Conservation (phyloP, 1,140 invertebrate genomes). For the Papilio polyxenes region DNA sequence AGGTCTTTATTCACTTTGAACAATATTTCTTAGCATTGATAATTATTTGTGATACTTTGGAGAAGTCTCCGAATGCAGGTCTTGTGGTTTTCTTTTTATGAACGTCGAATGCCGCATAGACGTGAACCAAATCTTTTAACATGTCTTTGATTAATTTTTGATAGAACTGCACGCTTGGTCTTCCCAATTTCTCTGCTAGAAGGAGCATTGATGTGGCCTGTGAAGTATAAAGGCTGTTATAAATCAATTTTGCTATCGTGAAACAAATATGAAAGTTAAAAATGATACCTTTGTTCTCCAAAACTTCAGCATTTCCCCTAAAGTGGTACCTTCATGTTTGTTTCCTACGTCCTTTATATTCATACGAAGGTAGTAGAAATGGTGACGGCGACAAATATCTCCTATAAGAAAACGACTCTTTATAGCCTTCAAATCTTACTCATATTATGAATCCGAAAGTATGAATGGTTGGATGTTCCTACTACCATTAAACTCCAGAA, state of each 20-base stretch:
- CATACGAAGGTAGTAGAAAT: constrained; percentile 56
- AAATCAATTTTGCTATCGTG: background rate
- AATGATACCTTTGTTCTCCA: constrained; percentile 65
- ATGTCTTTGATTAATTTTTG: constrained; percentile 39
- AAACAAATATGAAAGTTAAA: constrained; percentile 30
- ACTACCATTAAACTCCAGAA: no score
- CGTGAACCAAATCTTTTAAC: constrained; percentile 52
- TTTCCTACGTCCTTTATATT: constrained; percentile 50
- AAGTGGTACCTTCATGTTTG: constrained; percentile 52
- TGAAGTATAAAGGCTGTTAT: background rate
- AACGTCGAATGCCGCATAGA: constrained; percentile 52
- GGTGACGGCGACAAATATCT: constrained; percentile 65
- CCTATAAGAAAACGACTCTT: constrained; percentile 29
- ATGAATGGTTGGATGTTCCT: no score
- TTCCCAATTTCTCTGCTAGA: constrained; percentile 9
- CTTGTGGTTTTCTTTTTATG: constrained; percentile 47
- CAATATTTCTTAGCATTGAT: constrained; percentile 54
- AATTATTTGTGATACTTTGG: constrained; percentile 50
- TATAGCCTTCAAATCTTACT: background rate
- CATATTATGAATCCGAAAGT: no score
- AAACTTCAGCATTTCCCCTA: constrained; percentile 53
- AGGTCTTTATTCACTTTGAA: constrained; percentile 45
- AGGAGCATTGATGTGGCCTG: constrained; percentile 31
- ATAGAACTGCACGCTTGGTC: constrained; percentile 9
- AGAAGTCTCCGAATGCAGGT: constrained; percentile 51